Evolutionary conservation across 2,797 vertebrate species (phyloP).

Genomic region (Xyrichtys novacula): DNA sequence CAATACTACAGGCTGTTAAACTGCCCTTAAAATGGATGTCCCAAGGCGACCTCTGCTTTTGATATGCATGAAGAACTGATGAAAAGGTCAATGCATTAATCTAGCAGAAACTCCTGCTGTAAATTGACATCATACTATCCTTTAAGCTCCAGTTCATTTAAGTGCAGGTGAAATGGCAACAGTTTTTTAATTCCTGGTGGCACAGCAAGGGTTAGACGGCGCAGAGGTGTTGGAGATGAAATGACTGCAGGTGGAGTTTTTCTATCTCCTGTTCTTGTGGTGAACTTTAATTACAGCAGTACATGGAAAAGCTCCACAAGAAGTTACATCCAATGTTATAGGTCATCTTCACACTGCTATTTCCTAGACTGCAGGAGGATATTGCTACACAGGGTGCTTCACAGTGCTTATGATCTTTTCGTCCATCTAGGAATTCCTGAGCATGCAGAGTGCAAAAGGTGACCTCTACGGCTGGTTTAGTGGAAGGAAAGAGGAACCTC

Average conservation of each 20-base stretch:
- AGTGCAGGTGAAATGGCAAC: conserved; percentile 90
- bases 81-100: conserved; percentile 17
- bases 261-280: not conserved
- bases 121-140: conserved; percentile 13
- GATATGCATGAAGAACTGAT: conserved; percentile 79
- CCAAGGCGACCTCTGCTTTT: conserved; percentile 93
- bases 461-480: conserved; percentile 89
- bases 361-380: not conserved
- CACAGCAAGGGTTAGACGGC: conserved; percentile 86
- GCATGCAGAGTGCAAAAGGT: conserved; percentile 84
- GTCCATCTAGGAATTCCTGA: conserved; percentile 84
- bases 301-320: not conserved
- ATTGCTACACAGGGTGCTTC: not conserved
- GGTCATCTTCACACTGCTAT: not conserved
- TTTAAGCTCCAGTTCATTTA: conserved; percentile 91
- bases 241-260: conserved; percentile 86
- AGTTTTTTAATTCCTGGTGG: conserved; percentile 90
- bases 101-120: conserved; percentile 10
- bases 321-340: not conserved
- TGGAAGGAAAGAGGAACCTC: conserved; percentile 74
- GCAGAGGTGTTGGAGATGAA: conserved; percentile 83
- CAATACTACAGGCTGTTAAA: conserved; percentile 89
- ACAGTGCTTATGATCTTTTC: conserved; percentile 11
- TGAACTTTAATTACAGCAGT: not conserved
- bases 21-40: conserved; percentile 93